Conservation (phyloP, 2,797 vertebrate genomes). For the Acanthurus lineatus region DNA sequence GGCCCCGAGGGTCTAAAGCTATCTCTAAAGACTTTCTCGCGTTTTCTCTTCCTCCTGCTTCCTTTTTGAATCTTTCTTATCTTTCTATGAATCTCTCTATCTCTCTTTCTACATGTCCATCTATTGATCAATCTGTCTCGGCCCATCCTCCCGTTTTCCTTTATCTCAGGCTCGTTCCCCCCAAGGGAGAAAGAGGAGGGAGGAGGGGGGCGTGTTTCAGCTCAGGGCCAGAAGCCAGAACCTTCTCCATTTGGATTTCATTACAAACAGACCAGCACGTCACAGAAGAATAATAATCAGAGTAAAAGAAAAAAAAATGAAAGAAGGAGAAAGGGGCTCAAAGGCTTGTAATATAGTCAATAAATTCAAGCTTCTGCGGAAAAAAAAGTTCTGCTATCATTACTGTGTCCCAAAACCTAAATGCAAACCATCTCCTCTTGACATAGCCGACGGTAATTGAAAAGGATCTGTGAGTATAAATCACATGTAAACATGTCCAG, state of each 20-base stretch:
- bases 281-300: conserved; percentile 75
- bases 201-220: conserved; percentile 36
- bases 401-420: conserved; percentile 51
- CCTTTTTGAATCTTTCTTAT: conserved; percentile 37
- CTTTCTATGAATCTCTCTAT: conserved; percentile 44
- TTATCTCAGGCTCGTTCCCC: conserved; percentile 43
- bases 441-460: conserved; percentile 41
- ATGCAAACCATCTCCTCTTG: conserved; percentile 60
- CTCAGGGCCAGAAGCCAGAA: conserved; percentile 62
- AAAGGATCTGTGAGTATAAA: conserved; percentile 59
- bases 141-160: conserved; percentile 28
- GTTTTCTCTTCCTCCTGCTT: conserved; percentile 41
- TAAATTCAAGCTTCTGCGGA: conserved; percentile 67
- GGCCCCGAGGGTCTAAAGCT: conserved; percentile 64
- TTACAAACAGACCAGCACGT: conserved; percentile 73
- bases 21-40: conserved; percentile 54
- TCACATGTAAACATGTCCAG: conserved; percentile 55
- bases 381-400: conserved; percentile 37
- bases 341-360: conserved; percentile 74
- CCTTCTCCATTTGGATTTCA: conserved; percentile 81
- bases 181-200: conserved; percentile 15
- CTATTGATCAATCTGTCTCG: conserved; percentile 59
- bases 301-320: conserved; percentile 28
- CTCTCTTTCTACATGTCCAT: conserved; percentile 42
- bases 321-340: conserved; percentile 38